Percentiles rank a stretch among this genome's conserved stretches.
Evolutionary conservation across 2,113 vertebrate species (phyloP).

Genomic region (Pelmatolapia mariae): DNA sequence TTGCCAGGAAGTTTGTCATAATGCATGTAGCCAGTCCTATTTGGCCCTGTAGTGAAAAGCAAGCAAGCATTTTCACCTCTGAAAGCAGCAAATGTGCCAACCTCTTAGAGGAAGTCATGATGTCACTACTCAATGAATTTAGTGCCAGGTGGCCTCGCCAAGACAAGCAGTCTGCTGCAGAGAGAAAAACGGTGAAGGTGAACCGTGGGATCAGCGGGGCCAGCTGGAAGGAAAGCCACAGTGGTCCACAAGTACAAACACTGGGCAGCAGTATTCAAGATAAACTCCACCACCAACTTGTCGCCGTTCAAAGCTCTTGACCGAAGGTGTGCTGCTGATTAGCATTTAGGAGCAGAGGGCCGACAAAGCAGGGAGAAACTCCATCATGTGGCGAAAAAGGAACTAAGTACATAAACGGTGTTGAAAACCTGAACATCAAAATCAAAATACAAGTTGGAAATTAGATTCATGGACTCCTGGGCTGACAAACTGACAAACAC

Average conservation of each 20-base stretch:
- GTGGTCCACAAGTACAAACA: neutral
- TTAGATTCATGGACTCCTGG: slow-evolving; percentile 7
- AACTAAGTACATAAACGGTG: neutral
- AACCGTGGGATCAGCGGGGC: neutral
- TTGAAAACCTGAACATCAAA: neutral
- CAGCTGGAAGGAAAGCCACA: neutral
- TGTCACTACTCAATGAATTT: slow-evolving; percentile 15
- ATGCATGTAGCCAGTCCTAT: neutral
- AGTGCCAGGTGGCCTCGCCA: slow-evolving; percentile 1
- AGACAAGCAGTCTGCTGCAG: slow-evolving; percentile 1
- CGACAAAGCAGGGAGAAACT: neutral
- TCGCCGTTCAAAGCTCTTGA: neutral
- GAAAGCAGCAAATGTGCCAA: slow-evolving; percentile 2
- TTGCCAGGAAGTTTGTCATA: neutral
- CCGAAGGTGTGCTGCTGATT: slow-evolving; percentile 30
- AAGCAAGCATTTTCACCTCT: slow-evolving; percentile 8
- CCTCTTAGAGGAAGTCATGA: slow-evolving; percentile 23
- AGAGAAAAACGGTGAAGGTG: neutral
- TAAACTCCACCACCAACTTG: neutral
- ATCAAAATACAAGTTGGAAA: neutral
- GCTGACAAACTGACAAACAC: slow-evolving; percentile 50
- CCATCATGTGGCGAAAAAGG: neutral
- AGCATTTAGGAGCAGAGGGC: neutral
- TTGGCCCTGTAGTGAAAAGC: neutral
- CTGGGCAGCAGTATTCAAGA: neutral